A percentile compares a stretch with the other conserved stretches of the same genome.
phyloP scores from a whole-genome alignment of 2,888 invertebrate genomes.

The Xanthia icteritia region DNA sequence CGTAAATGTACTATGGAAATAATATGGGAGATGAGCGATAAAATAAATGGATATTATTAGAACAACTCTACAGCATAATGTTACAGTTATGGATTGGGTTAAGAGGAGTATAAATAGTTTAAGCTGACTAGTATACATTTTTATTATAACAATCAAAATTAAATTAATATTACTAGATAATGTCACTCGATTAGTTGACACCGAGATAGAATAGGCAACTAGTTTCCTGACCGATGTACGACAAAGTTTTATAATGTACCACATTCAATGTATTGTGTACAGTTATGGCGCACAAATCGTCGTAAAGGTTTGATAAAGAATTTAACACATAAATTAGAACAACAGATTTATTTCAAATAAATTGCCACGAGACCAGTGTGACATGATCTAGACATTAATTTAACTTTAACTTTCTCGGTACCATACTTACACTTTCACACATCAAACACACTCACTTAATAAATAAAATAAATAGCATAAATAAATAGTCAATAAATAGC shows the following conservation, averaged over 20 bases:
- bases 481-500: conserved; percentile 91
- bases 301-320: conserved; percentile 85
- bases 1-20: conserved; percentile 74
- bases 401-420: conserved; percentile 87
- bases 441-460: conserved; percentile 90
- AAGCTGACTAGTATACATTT: conserved; percentile 87
- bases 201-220: conserved; percentile 77
- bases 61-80: conserved; percentile 73
- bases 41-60: conserved; percentile 67
- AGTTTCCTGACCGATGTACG: conserved; percentile 86
- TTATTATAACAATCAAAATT: conserved; percentile 85
- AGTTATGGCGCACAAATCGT: conserved; percentile 84
- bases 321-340: conserved; percentile 88
- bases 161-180: conserved; percentile 90
- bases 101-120: conserved; percentile 81
- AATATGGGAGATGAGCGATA: conserved; percentile 73
- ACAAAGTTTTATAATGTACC: conserved; percentile 61
- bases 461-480: conserved; percentile 91
- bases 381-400: conserved; percentile 91
- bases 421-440: conserved; percentile 89
- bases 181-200: conserved; percentile 87
- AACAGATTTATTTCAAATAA: conserved; percentile 90
- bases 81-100: conserved; percentile 78
- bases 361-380: conserved; percentile 90
- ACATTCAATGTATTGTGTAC: conserved; percentile 65